Base-by-base conservation (phyloP, 2,113 vertebrate genomes). In the Melanocharis versteri region DNA sequence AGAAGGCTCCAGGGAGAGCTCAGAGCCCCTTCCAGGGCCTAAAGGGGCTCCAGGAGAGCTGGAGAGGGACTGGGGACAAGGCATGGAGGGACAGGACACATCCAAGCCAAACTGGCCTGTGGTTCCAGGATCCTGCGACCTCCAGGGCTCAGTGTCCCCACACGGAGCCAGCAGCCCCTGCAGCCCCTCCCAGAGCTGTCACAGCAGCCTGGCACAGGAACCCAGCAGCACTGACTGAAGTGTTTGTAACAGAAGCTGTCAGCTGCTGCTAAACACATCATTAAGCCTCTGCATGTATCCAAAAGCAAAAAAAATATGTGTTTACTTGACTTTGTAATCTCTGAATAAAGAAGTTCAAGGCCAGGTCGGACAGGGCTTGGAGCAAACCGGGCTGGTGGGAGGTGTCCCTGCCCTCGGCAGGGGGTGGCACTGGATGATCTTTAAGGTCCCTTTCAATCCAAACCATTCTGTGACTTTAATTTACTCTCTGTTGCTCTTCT, bases 251-350 rank as follows among this genome's bases (percentile, higher is more conserved):
- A 35, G 14, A 16, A 68, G 48, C 92, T 71, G 82, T 87, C 85
- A 79, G 48, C 85, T 79, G 62, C 87, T 91, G 75, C 90, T 53
- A 61, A 88, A 85, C 92, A 62, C 56, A 57, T 65, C 54, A 77
- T 72, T 69, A 72, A 90, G 75, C n/a, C 83, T 54, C 77, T 23
- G 31, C 12, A 1, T 22, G 68, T 28, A 66, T 19, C 69, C 58
- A 37, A 78, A 78, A 78, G 48, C 88, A 93, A 54, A 93, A 87
- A 70, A 93, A 87, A 70, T 19, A 50, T 5, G 13, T 47, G 69
- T 87, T 84, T 73, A 48, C 45, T 62, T 87, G 77, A 62, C 65
- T 94, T 60, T 35, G 48, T 50, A 58, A 54, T 54, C 72, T 71
- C 51, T 28, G 51, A 82, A 75, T 44, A 51, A 2, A 82, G 39